phyloP scores from a whole-genome alignment of 2,888 invertebrate species.

The Drosophila mercatorum region DNA sequence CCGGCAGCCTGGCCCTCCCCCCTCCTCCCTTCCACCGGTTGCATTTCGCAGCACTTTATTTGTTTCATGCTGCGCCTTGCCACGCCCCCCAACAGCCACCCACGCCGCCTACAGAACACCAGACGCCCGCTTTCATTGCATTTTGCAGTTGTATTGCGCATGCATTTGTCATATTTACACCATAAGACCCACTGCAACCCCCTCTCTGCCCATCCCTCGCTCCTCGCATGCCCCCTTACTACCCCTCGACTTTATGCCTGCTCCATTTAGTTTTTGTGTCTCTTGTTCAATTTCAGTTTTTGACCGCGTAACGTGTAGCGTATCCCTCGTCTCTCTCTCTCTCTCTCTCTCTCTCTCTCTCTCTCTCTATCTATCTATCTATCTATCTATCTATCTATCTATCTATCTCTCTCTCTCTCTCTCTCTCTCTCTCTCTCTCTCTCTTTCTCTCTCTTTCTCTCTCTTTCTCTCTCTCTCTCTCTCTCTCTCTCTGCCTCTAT shows the following conservation, averaged over 20 bases:
- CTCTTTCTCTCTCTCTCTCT: background rate
- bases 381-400: no score
- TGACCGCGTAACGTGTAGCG: slow-evolving; percentile 16
- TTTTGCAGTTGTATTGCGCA: slow-evolving; percentile 27
- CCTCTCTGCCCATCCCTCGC: background rate
- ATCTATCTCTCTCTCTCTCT: no score
- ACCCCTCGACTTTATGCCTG: slow-evolving; percentile 5
- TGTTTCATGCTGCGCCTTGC: slow-evolving; percentile 9
- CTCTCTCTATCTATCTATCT: no score
- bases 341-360: no score
- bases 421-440: background rate
- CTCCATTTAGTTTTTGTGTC: slow-evolving; percentile 59
- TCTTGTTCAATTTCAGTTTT: slow-evolving; percentile 57
- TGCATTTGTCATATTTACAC: slow-evolving; percentile 59
- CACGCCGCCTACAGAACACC: background rate
- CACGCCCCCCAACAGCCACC: background rate
- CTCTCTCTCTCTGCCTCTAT: no score
- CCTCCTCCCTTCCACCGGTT: background rate
- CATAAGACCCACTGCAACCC: background rate
- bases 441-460: background rate
- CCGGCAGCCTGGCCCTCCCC: no score
- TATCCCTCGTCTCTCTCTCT: no score
- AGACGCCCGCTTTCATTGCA: slow-evolving; percentile 19
- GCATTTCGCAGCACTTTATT: slow-evolving; percentile 21
- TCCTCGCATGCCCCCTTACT: fast-evolving